Base-by-base conservation (phyloP, 2,113 vertebrate genomes). In the Pseudolaguvia tuberculata region DNA sequence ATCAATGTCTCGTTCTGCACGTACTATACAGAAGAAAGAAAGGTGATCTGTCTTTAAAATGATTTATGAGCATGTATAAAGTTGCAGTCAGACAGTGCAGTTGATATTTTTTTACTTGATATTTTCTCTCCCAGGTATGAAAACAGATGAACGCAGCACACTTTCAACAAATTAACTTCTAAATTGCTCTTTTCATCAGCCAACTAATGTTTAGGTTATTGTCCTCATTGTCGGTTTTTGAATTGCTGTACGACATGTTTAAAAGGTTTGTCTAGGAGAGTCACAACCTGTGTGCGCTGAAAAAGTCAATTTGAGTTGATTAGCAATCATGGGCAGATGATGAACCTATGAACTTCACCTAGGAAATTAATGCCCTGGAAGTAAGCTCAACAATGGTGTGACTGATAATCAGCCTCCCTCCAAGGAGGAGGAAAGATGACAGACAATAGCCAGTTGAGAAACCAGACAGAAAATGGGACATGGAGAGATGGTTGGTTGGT, bases 321-420 rank as follows among this genome's bases (percentile, higher is more conserved):
- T 78, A 62, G 58, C 55, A 66, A 66, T 75, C 63, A 51, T 73
- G 69, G 50, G 66, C 39, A 51, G 35, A 71, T 79, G 70, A 82
- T 80, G 75, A 82, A 76, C 66, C 71, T 66, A 50, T 75, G 66
- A 68, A 70, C 67, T 61, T 72, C 5, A 25, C 58, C 45, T 23
- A 82, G 80, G 79, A 85, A 83, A 86, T 87, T 76, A 66, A 3
- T 72, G 71, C 69, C 81, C 76, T 56, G 58, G 55, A 42, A 63
- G 55, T 71, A 66, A 67, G 68, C 75, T 78, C 62, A 10, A 17
- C 77, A 50, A 61, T 72, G 55, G 72, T 79, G 70, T 27, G 80
- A 85, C 78, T 76, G 47, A 76, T 57, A 79, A 85, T 89, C 84
- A 83, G 63, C 71, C 77, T 76, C 77, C 69, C 63, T 73, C 80